Conservation (phyloP, 2,797 vertebrate genomes). For the Channa striata region DNA sequence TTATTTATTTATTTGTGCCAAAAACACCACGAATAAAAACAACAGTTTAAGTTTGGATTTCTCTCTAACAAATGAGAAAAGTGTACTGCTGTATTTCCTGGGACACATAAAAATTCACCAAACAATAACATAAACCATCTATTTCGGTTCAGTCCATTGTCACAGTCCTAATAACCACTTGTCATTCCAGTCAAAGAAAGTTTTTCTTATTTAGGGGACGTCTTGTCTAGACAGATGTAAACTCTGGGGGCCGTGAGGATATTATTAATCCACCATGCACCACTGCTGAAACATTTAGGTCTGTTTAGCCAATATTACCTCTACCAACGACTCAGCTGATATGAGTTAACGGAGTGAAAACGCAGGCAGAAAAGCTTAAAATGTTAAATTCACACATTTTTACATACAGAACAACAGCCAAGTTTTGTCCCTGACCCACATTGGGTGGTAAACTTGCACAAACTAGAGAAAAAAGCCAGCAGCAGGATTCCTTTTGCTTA, state of each 20-base stretch:
- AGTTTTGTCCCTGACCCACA: conserved; percentile 53
- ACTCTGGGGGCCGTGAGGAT: conserved; percentile 55
- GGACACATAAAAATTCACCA: conserved; percentile 42
- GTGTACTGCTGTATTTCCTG: conserved; percentile 32
- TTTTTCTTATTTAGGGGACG: conserved; percentile 61
- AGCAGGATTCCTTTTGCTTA: conserved; percentile 21
- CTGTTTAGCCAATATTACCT: conserved; percentile 68
- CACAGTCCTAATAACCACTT: conserved; percentile 51
- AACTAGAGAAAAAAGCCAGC: conserved; percentile 35
- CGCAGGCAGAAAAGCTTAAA: conserved; percentile 22
- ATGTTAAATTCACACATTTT: conserved; percentile 35
- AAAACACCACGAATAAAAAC: too few species aligned
- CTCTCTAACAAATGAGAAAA: conserved; percentile 37
- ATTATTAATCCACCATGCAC: conserved; percentile 69
- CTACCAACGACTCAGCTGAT: conserved; percentile 61
- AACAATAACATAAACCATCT: conserved; percentile 47
- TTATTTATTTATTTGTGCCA: too few species aligned
- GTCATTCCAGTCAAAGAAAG: conserved; percentile 57
- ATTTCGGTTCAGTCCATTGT: conserved; percentile 55
- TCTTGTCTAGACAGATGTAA: conserved; percentile 66
- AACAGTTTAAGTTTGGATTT: background rate
- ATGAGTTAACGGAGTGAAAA: conserved; percentile 34
- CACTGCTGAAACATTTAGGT: conserved; percentile 65
- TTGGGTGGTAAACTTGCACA: conserved; percentile 41
- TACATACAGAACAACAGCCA: conserved; percentile 21